These are phyloP conservation scores for Penaeus indicus DNA, from an alignment of 1,140 invertebrate species.

Conservation along the genomic window DNA sequence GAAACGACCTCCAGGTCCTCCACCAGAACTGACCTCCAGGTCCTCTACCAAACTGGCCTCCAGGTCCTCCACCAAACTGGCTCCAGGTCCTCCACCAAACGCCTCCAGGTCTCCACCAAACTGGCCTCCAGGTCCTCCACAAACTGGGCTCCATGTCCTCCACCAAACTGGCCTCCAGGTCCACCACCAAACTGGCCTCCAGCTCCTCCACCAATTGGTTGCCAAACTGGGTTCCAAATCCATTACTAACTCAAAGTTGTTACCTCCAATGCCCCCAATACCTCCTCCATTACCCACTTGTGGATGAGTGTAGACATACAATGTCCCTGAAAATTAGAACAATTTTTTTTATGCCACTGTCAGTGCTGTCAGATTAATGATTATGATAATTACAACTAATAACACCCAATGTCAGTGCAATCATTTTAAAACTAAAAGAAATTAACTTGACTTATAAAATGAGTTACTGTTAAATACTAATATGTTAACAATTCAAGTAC, in stretches of 20 bases:
- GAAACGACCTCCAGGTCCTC: not conserved
- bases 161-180: slow-evolving; percentile 32
- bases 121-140: slow-evolving; percentile 17
- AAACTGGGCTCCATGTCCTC: slow-evolving; percentile 16
- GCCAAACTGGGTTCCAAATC: not conserved
- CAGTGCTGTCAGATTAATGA: not conserved
- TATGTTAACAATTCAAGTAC: too few relatives aligned
- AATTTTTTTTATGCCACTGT: too few relatives aligned
- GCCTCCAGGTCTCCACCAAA: too few relatives aligned
- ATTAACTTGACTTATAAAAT: too few relatives aligned
- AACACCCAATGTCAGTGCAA: not conserved
- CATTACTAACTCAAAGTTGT: not conserved
- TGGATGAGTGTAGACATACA: slow-evolving; percentile 66
- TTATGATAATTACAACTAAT: not conserved
- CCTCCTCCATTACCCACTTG: slow-evolving; percentile 56
- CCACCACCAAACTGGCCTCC: slow-evolving; percentile 5
- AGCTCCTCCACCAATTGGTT: slow-evolving; percentile 3
- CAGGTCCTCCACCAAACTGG: not conserved
- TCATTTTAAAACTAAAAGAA: not conserved
- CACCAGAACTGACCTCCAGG: not conserved
- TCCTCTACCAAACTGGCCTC: not conserved
- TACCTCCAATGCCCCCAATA: not conserved
- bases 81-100: slow-evolving; percentile 34
- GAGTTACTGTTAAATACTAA: too few relatives aligned
- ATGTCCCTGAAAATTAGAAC: slow-evolving; percentile 51